Evolutionary conservation across 1,140 invertebrate species (phyloP).

Genomic region (Oreohelix idahoensis): DNA sequence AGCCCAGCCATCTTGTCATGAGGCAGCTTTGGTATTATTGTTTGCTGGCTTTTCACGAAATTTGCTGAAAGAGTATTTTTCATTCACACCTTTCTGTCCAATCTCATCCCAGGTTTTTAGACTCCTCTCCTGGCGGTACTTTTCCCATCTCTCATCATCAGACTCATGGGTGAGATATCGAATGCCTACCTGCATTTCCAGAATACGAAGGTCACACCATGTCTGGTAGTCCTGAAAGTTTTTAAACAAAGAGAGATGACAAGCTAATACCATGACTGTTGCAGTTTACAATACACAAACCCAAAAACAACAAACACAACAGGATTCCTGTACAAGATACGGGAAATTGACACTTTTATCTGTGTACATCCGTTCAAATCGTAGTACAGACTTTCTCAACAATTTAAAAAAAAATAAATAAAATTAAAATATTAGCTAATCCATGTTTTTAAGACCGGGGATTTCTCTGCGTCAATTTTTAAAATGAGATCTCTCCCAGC

Average conservation of each 20-base stretch:
- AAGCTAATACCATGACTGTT: neutral
- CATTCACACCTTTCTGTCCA: constrained; percentile 68
- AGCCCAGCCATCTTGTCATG: constrained; percentile 6
- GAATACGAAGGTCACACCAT: constrained; percentile 91
- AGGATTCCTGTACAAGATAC: too few relatives aligned
- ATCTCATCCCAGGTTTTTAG: constrained; percentile 68
- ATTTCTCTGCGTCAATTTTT: too few relatives aligned
- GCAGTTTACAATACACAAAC: too few relatives aligned
- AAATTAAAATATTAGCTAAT: too few relatives aligned
- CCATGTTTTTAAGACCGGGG: too few relatives aligned
- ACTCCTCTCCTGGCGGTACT: constrained; percentile 74
- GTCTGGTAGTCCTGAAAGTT: constrained; percentile 89
- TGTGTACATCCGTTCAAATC: too few relatives aligned
- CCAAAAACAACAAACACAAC: too few relatives aligned
- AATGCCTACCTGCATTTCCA: constrained; percentile 86
- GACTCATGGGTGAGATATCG: constrained; percentile 96
- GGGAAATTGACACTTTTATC: too few relatives aligned
- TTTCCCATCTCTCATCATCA: constrained; percentile 92
- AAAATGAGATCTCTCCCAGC: too few relatives aligned
- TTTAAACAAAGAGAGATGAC: neutral
- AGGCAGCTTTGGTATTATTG: constrained; percentile 37
- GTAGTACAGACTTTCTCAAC: too few relatives aligned
- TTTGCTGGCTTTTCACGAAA: constrained; percentile 56
- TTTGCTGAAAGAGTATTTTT: constrained; percentile 69
- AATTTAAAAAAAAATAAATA: too few relatives aligned